Evolutionary conservation across 2,113 vertebrate genomes (phyloP), one percentile per base, ranked within the genome.

Genomic region (Chrysemys picta): DNA sequence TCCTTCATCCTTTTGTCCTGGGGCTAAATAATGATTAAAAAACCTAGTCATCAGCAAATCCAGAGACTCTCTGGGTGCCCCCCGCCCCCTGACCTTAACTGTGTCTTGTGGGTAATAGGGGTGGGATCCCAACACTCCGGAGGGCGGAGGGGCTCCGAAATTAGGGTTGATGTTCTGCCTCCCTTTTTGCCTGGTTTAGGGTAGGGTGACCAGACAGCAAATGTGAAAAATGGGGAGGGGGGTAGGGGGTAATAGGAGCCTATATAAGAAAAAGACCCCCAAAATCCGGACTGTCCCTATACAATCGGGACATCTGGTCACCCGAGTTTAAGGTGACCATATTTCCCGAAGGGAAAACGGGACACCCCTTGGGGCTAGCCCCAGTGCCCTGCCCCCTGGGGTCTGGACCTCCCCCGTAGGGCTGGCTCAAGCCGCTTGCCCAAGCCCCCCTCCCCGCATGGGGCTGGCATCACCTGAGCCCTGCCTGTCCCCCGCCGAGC

Each of bases 81-180:
- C 54, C 29, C 2, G 6, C 75, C 42, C 0, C 0, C 1, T 29
- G 49, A 57, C 49, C 50, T 47, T 3, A 8, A 4, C 5, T 1
- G 1, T 21, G 84, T 2, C 24, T 69, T 14, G 0, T 0, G 69
- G 89, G 21, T 54, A 83, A 27, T 1, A 0, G 50, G 19, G 38
- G 21, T 31, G 12, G 17, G 0, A 13, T 69, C 8, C 19, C 56
- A 85, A 69, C 88, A 85, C 82, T 10, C 80, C 91, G 29, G 93
- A 72, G 45, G 0, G 0, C 16, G 53, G 95, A 83, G 87, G 85
- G 87, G 95, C 82, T 88, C 89, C 85, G 19, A 38, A 72, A 38
- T 72, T 72, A 72, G 35, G 65, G 19, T 72, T 38, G 57, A 38
- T 22, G n/a, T 38, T 38, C 65, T 22, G 19, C n/a, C 17, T 72